Base-by-base conservation (phyloP, 2,888 invertebrate species). In the Diaphora mendica region DNA sequence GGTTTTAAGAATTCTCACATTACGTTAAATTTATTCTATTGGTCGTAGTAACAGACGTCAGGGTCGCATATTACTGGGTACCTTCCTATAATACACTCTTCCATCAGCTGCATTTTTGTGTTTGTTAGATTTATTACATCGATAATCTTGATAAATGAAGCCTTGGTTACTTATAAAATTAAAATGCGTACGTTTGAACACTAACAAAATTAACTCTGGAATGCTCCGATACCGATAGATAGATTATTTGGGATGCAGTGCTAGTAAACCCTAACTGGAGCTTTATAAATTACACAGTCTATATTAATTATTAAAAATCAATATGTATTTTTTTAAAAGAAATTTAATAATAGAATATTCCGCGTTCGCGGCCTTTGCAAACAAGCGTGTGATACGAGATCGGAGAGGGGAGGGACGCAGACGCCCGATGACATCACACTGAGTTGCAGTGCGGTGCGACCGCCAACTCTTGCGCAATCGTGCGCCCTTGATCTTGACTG, bases 401-500 rank as follows among this genome's bases (percentile, higher is more conserved):
- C 83, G 71, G 85, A 82, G 85, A 86, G 87, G 89, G 89, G 88
- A 86, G 89, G 89, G 86, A 82, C 84, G 85, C 89, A 91, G 92
- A 91, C 92, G 88, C 85, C 77, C 90, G 94, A 94, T 95, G 95
- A 95, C 95, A 95, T 95, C 95, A 95, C 94, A 92, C 85, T 76
- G 87, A 87, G 91, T 89, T 94, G 94, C 95, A 94, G 92, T 88
- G 91, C 91, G 91, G 90, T 91, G 92, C 93, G 93, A 91, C 93
- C 91, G 95, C 94, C 95, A 95, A 93, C 93, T 93, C 92, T 95
- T 95, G 93, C 95, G 95, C 94, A 95, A 95, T 94, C 94, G 91
- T 85, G 86, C 91, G 96, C 94, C 96, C 96, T 96, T 96, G 96
- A 96, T 96, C 96, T 96, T 96, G 96, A 96, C 96, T 96, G 95